Conservation (phyloP, 2,888 invertebrate genomes). For the Eueremaeus valkanovi region DNA sequence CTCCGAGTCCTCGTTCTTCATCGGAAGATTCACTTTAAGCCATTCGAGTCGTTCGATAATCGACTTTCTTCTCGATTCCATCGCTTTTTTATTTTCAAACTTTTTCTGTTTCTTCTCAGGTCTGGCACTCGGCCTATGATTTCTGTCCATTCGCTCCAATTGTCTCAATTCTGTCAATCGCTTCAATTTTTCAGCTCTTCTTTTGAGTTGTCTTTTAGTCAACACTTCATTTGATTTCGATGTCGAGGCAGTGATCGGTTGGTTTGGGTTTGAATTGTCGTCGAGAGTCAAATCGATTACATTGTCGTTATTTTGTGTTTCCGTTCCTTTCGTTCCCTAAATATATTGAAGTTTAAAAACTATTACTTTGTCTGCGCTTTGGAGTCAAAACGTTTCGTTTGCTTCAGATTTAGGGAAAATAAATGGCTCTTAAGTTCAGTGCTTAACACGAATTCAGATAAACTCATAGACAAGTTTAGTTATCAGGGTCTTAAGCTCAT, state of each 20-base stretch:
- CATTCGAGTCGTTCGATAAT: constrained; percentile 20
- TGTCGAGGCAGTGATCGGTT: neutral
- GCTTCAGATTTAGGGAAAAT: too few relatives aligned
- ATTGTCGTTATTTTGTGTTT: too few relatives aligned
- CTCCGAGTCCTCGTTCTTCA: neutral
- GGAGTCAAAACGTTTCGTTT: too few relatives aligned
- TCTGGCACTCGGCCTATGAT: neutral
- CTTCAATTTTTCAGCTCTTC: constrained; percentile 11
- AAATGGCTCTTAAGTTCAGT: too few relatives aligned
- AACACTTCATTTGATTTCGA: neutral
- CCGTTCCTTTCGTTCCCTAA: neutral
- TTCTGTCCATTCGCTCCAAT: neutral
- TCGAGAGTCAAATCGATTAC: too few relatives aligned
- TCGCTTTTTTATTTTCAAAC: neutral
- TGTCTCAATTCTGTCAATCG: neutral
- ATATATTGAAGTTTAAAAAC: neutral
- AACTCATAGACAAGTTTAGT: too few relatives aligned
- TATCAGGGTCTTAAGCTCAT: too few relatives aligned
- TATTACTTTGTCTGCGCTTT: too few relatives aligned
- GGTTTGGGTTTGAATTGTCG: neutral
- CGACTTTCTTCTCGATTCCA: neutral
- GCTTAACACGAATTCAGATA: too few relatives aligned
- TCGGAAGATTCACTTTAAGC: constrained; percentile 5
- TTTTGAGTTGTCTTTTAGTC: neutral
- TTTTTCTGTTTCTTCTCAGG: neutral